A percentile compares a stretch with the other conserved stretches of the same genome.
phyloP scores from a whole-genome alignment of 2,113 vertebrate species.

The Spizaetus ornatus region DNA sequence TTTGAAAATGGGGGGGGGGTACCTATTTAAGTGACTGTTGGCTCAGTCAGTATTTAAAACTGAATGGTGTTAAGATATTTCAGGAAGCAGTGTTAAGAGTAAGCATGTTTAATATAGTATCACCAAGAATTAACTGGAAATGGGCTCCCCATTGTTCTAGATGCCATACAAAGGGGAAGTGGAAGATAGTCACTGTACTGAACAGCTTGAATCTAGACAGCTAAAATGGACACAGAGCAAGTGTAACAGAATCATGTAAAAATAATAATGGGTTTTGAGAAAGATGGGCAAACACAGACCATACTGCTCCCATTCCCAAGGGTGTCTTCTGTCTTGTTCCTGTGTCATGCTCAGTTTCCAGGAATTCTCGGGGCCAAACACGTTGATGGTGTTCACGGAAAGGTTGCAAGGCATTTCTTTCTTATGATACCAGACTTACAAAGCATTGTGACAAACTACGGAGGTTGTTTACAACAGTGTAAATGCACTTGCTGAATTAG shows the following conservation, averaged over 20 bases:
- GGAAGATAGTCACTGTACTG: neutral
- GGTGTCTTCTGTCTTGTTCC: neutral
- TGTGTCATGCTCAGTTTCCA: neutral
- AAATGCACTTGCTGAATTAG: neutral
- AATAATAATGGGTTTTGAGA: neutral
- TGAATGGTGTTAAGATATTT: neutral
- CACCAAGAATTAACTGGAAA: neutral
- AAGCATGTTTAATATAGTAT: neutral
- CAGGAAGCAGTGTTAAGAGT: neutral
- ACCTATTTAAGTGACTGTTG: neutral
- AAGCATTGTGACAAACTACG: neutral
- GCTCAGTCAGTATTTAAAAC: neutral
- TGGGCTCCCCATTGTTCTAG: neutral
- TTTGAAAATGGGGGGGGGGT: neutral
- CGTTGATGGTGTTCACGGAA: neutral
- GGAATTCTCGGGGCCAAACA: neutral
- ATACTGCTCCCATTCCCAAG: neutral
- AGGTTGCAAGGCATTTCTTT: neutral
- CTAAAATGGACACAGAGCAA: neutral
- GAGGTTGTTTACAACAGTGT: neutral
- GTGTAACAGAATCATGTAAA: neutral
- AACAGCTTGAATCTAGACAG: neutral
- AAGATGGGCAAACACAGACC: neutral
- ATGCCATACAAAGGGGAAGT: neutral
- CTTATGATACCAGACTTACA: neutral